A percentile compares a stretch with the other conserved stretches of the same genome.
Evolutionary conservation across 2,797 vertebrate species (phyloP).

Genomic region (Brachyalestes nurse): DNA sequence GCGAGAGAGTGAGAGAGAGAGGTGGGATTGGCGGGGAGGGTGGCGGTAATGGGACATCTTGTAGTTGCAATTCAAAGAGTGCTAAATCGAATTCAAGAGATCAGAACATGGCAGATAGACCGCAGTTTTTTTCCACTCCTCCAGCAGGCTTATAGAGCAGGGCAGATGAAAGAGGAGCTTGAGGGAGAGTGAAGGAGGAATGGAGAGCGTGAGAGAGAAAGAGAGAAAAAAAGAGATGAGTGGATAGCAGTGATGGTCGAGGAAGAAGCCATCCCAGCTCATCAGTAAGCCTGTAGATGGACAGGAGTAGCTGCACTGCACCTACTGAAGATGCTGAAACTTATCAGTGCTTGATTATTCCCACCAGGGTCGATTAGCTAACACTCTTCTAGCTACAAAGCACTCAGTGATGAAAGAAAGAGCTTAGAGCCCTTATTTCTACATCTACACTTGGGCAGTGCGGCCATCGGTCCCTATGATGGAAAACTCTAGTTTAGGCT

Average conservation of each 20-base stretch:
- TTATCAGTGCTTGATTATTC: slow-evolving; percentile 99
- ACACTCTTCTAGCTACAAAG: slow-evolving; percentile 89
- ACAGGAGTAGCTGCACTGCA: slow-evolving; percentile 65
- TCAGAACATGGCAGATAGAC: slow-evolving; percentile 94
- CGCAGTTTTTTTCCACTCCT: slow-evolving; percentile 78
- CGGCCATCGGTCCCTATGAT: background rate
- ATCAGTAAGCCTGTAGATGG: slow-evolving; percentile 86
- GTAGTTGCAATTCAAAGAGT: slow-evolving; percentile 84
- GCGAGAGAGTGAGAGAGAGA: slow-evolving; percentile 47
- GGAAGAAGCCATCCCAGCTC: slow-evolving; percentile 76
- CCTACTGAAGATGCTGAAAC: slow-evolving; percentile 93
- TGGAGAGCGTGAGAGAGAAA: slow-evolving; percentile 77
- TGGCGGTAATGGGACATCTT: slow-evolving; percentile 66
- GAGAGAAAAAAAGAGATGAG: slow-evolving; percentile 85
- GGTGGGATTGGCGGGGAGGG: slow-evolving; percentile 2
- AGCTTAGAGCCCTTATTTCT: slow-evolving; percentile 80
- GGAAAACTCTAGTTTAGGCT: too few species aligned
- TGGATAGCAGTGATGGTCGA: slow-evolving; percentile 90
- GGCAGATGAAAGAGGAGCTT: slow-evolving; percentile 95
- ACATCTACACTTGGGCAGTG: slow-evolving; percentile 71
- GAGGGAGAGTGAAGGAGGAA: slow-evolving; percentile 65
- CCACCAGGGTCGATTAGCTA: slow-evolving; percentile 95
- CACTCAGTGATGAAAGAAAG: slow-evolving; percentile 94
- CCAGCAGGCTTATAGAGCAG: slow-evolving; percentile 89
- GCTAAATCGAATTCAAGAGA: slow-evolving; percentile 96